Evolutionary conservation across 2,888 invertebrate species (phyloP).

Genomic region (Lochmaea capreae): DNA sequence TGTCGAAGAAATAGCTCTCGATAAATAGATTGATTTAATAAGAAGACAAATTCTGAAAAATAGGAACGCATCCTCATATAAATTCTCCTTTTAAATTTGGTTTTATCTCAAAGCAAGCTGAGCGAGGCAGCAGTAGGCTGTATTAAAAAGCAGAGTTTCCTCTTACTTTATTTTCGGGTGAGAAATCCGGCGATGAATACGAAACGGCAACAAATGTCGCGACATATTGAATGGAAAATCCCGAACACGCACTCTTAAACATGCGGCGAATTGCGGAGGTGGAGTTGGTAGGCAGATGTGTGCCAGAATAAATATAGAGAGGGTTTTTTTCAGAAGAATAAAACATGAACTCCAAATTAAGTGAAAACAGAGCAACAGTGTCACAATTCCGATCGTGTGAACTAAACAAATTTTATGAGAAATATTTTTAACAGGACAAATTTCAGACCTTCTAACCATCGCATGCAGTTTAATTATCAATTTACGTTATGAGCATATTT

Average conservation of each 20-base stretch:
- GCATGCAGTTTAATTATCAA: too few relatives aligned
- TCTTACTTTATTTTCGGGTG: slow-evolving; percentile 60
- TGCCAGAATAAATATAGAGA: not conserved
- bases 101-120: not conserved
- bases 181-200: slow-evolving; percentile 66
- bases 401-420: too few relatives aligned
- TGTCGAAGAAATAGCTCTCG: too few relatives aligned
- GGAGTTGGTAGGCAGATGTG: slow-evolving; percentile 15
- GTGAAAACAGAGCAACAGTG: not conserved
- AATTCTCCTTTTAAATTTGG: not conserved
- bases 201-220: slow-evolving; percentile 71
- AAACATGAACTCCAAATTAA: not conserved
- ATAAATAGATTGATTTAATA: not conserved
- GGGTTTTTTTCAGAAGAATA: not conserved
- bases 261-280: slow-evolving; percentile 43
- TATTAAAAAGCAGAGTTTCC: slow-evolving; percentile 17
- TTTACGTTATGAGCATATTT: too few relatives aligned
- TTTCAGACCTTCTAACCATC: too few relatives aligned
- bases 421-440: too few relatives aligned
- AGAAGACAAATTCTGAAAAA: not conserved
- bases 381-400: too few relatives aligned
- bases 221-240: slow-evolving; percentile 55
- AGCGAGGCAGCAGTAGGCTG: not conserved
- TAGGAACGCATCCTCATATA: slow-evolving; percentile 4
- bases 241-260: slow-evolving; percentile 43